Base-by-base conservation (phyloP, 2,888 invertebrate species). In the Tachina lurida region DNA sequence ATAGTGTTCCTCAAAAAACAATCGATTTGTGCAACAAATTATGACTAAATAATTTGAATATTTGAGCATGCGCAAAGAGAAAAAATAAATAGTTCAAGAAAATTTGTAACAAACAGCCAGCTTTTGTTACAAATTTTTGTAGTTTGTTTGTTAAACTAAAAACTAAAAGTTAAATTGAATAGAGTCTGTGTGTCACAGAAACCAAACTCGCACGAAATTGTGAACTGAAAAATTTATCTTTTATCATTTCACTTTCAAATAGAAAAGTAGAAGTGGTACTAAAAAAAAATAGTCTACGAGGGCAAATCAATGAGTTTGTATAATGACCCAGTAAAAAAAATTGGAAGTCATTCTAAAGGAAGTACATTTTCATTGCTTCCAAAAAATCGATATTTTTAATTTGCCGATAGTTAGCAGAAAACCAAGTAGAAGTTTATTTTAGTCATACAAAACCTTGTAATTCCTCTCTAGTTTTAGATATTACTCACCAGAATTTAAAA, bases 11-110 rank as follows among this genome's bases (percentile, higher is more conserved):
- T 60, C 65, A 73, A 58, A n/a, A 73, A 60, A 68, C 45, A 76
- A 17, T 73, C 45, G 22, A 58, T 76, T 76, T 76, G 56, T 67
- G 80, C 74, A 81, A 81, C 60, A 54, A 45, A 81, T 58, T 81
- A 74, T 81, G 74, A 58, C 58, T 19, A 68, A 74, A 67, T 74
- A 13, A 74, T 74, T 81, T 74, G 31, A 81, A 81, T 81, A 74
- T 67, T 67, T 19, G 58, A 58, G 19, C 31, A 63, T 47, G 49
- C 31, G 45, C 12, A 17, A 10, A 3, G 13, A n/a, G 12, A 5
- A 17, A 49, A n/a, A 60, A 19, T 43, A 22, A n/a, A 41, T 39
- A n/a, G 39, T 31, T 9, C 31, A 49, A 9, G 4, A 60, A 19
- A 19, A 56, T 49, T 49, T 49, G 13, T 49, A 31, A n/a, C 22